phyloP scores from a whole-genome alignment of 2,113 vertebrate species.

The Megaceryle torquata region DNA sequence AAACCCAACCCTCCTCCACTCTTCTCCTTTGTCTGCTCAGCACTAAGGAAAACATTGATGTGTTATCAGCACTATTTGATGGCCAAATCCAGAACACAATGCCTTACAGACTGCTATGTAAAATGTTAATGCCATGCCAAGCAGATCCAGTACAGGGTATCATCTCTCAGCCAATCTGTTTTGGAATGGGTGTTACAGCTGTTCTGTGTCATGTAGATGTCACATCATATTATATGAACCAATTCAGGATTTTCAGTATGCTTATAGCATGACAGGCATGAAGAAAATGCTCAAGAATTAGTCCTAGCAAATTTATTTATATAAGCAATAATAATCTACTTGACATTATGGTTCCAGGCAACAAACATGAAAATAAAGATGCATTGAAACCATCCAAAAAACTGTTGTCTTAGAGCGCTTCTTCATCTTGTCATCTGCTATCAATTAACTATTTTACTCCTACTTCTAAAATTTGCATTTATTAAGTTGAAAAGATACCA shows the following conservation, averaged over 20 bases:
- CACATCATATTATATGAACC: background rate
- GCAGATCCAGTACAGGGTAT: background rate
- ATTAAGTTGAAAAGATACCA: background rate
- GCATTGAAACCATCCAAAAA: background rate
- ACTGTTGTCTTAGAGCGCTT: background rate
- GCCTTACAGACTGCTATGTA: background rate
- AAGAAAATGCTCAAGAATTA: background rate
- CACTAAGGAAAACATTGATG: background rate
- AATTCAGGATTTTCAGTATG: background rate
- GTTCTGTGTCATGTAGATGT: background rate
- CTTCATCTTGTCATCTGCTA: background rate
- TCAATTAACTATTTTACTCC: background rate
- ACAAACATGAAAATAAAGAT: background rate
- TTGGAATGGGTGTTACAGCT: background rate
- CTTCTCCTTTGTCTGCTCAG: background rate
- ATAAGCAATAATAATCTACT: background rate
- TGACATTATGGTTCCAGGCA: background rate
- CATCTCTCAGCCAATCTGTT: background rate
- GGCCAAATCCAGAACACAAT: background rate
- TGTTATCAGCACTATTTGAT: background rate
- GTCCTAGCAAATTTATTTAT: background rate
- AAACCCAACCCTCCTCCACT: rapidly evolving
- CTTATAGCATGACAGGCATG: background rate
- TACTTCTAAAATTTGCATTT: background rate
- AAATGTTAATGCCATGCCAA: background rate